These are phyloP conservation scores for Papilio elwesi DNA, from an alignment of 2,888 invertebrate genomes.

Conservation along the genomic window DNA sequence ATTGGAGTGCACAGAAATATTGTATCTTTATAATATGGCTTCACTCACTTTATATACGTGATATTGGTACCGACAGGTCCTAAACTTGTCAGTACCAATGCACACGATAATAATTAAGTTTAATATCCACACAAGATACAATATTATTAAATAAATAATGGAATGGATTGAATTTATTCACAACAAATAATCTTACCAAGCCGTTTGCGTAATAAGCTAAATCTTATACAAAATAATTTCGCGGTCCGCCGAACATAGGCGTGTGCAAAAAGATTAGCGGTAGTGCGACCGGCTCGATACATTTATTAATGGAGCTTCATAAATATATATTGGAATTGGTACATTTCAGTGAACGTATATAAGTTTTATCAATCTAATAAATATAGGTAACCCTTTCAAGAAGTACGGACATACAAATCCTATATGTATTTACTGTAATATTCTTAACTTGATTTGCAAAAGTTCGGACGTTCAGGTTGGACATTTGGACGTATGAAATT, in stretches of 20 bases:
- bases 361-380: background rate
- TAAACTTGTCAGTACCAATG: too few relatives aligned
- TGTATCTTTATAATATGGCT: too few relatives aligned
- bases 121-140: too few relatives aligned
- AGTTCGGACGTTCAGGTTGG: too few relatives aligned
- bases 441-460: too few relatives aligned
- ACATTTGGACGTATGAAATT: too few relatives aligned
- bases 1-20: too few relatives aligned
- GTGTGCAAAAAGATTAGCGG: constrained; percentile 10
- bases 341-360: background rate
- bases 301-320: background rate
- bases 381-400: background rate
- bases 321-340: background rate
- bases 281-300: background rate
- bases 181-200: background rate
- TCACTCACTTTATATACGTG: too few relatives aligned
- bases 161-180: background rate
- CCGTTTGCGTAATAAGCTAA: background rate
- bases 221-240: constrained; percentile 4
- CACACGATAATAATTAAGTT: too few relatives aligned
- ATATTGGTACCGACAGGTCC: too few relatives aligned
- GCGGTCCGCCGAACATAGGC: background rate
- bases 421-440: too few relatives aligned
- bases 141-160: background rate
- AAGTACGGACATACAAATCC: too few relatives aligned